These are phyloP conservation scores for Hartigia nigra DNA, from an alignment of 2,888 invertebrate species.

Conservation along the genomic window DNA sequence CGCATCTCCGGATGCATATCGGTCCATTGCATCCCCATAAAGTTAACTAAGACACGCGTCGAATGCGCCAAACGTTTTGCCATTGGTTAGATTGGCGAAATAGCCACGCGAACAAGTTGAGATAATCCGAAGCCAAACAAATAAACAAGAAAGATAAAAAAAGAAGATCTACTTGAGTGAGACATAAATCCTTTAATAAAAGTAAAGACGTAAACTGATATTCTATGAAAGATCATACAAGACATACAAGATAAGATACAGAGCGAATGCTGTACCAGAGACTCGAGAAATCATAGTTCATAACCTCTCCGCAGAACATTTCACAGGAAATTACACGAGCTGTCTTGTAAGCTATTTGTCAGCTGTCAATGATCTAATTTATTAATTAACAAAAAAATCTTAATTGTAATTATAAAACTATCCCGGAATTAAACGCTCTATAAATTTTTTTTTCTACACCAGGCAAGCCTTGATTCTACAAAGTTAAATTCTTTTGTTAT, in stretches of 20 bases:
- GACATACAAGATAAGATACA: neutral
- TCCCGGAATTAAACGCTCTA: neutral
- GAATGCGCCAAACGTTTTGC: neutral
- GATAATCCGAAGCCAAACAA: neutral
- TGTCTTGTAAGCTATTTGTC: neutral
- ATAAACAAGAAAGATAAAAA: neutral
- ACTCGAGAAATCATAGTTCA: neutral
- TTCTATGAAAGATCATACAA: neutral
- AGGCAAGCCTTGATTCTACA: neutral
- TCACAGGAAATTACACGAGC: neutral
- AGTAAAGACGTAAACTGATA: neutral
- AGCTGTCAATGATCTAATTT: neutral
- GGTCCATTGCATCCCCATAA: conserved; percentile 6
- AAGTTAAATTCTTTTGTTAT: neutral
- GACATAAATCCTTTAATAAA: neutral
- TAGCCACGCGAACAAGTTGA: neutral
- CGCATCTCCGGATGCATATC: conserved; percentile 32
- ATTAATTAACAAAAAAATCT: neutral
- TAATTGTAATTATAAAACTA: neutral
- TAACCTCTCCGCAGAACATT: neutral
- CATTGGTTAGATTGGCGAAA: neutral
- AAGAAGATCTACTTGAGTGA: neutral
- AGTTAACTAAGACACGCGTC: neutral
- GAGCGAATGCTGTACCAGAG: neutral
- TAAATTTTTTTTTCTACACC: neutral